Evolutionary conservation across 2,888 invertebrate genomes (phyloP), one percentile per base, ranked within the genome.

Genomic region (Drosophila rubida): DNA sequence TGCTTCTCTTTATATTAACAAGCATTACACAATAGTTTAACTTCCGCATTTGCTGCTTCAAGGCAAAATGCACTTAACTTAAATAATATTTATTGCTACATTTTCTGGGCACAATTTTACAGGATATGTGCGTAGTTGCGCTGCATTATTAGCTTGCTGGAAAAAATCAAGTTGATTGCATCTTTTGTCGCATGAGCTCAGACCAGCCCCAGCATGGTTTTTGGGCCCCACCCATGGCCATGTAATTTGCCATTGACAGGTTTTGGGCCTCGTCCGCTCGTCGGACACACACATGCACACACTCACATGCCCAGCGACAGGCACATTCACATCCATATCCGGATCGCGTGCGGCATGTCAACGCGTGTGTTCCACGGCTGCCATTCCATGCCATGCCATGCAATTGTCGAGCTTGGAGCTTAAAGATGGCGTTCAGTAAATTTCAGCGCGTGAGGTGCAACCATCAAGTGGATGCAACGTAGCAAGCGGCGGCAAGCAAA

Each of bases 281-380:
- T 6, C 25, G 25, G 1, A 25, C 25, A 6, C 23, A 23, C 23
- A 23, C 23, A 23, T 6, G 1, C 25, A 13, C 35, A 13, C 16
- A 23, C 19, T 23, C 7, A 44, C 30, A 19, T 11, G 5, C 60
- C 37, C n/a, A 48, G n/a, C n/a, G 13, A 30, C 25, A 13, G 2
- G 1, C 11, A 59, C 32, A 49, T 25, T 13, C 23, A 57, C 42
- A 65, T 44, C 13, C 48, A 46, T 49, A 51, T 74, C 61, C 78
- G 86, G 78, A 79, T 90, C 88, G 89, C 89, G 90, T 90, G 89
- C 89, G 77, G 84, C 90, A 90, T 90, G 90, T 90, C 90, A 89
- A 83, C 90, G 85, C 89, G 74, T 79, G 89, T 78, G 79, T 81
- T 78, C 88, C 70, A 42, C 46, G 49, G 16, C 46, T 35, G 57